Base-by-base conservation (phyloP, 2,113 vertebrate species). In the Oostethus manadensis region DNA sequence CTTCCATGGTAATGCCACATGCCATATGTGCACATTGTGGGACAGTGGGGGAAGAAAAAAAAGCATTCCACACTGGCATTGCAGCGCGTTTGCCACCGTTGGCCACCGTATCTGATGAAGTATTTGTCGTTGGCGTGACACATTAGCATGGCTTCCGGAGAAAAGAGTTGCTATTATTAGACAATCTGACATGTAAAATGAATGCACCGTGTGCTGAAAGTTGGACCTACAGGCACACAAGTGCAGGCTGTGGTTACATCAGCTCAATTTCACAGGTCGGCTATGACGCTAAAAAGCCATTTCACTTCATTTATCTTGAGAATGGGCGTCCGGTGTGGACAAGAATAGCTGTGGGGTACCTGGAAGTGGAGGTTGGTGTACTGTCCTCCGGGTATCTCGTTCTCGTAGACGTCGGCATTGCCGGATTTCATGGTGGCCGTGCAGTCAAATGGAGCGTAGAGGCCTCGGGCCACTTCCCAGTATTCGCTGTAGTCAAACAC, bases 301-400 rank as follows among this genome's bases (percentile, higher is more conserved):
- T 65, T 22, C 4, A 48, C 42, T 15, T 40, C 54, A 23, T 51
- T 74, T 33, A 17, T 55, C 35, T 45, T 33, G 10, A 3, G 51
- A 60, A 54, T 58, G 13, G 20, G 23, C 4, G 1, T 23, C 8
- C 42, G 38, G 29, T 62, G 51, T 47, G 16, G 13, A 11, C 11
- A 18, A n/a, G 0, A 48, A 56, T 4, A 60, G 54, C 15, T 58
- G 10, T 1, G 8, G 0, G 26, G 53, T 46, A 88, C 86, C 84
- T 88, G 96, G 89, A 98, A 98, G 88, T 98, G 96, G n/a, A 98
- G 93, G 91, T 98, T 98, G 81, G 96, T 97, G 86, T 98, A 98
- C 74, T 98, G 96, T 5, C 96, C 96, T 0, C 96, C 96, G 0
- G 96, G 96, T 70, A 98, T 98, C 90, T 98, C 96, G n/a, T 98